A percentile compares a stretch with the other conserved stretches of the same genome.
Conservation (phyloP, 2,797 vertebrate genomes). For the Cephalopachus bancanus region DNA sequence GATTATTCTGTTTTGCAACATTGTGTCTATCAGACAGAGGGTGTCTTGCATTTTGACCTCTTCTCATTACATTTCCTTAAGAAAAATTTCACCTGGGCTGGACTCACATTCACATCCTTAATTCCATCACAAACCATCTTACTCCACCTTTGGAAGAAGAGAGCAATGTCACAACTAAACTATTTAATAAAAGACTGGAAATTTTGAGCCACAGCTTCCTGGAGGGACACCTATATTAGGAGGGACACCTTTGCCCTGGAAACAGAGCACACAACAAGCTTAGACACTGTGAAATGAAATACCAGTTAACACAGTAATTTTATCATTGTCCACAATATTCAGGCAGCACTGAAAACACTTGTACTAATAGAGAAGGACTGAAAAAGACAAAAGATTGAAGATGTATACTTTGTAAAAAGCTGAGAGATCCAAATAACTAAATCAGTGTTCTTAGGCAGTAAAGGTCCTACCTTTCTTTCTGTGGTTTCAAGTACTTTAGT, state of each 20-base stretch:
- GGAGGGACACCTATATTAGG: neutral
- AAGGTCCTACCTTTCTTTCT: constrained; percentile 47
- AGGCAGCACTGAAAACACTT: neutral
- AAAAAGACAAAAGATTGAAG: neutral
- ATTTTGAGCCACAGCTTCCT: neutral
- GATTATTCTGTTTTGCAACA: neutral
- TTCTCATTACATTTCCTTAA: constrained; percentile 8
- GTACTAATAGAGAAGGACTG: neutral
- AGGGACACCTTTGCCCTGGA: neutral
- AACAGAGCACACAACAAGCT: neutral
- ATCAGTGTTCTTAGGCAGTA: constrained; percentile 24
- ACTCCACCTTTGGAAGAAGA: neutral
- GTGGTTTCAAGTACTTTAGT: neutral
- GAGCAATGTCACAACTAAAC: neutral
- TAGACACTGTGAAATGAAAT: constrained; percentile 73
- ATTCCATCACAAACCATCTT: neutral
- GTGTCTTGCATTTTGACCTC: constrained; percentile 1
- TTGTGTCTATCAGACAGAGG: neutral
- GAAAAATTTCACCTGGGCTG: constrained; percentile 26
- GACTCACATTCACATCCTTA: neutral
- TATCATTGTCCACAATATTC: neutral
- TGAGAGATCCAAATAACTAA: neutral
- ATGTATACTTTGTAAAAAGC: neutral
- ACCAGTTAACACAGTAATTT: neutral
- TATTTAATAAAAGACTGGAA: neutral